Percentiles rank a stretch among this genome's conserved stretches.
phyloP scores from a whole-genome alignment of 2,113 vertebrate species.

The Narcine bancroftii region DNA sequence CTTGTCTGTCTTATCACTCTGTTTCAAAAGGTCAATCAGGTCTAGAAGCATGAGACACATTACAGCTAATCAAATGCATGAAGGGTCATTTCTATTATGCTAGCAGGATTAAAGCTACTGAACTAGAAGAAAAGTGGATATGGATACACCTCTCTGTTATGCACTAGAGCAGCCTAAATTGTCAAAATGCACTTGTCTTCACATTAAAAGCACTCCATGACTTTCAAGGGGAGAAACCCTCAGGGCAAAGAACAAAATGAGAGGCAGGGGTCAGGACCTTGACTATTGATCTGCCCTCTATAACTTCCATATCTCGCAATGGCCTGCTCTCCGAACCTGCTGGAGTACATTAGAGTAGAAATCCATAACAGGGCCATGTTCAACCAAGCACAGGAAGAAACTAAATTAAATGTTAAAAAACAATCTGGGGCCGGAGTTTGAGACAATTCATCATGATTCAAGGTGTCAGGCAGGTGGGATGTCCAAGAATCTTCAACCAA shows the following conservation, averaged over 20 bases:
- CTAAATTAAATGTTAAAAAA: conserved; percentile 99
- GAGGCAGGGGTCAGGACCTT: conserved; percentile 77
- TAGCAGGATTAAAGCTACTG: conserved; percentile 42
- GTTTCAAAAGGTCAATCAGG: conserved; percentile 39
- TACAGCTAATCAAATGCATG: conserved; percentile 43
- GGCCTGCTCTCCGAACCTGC: conserved; percentile 80
- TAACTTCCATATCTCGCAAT: conserved; percentile 92
- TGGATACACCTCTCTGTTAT: conserved; percentile 43
- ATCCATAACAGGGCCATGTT: conserved; percentile 96
- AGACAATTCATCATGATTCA: conserved; percentile 97
- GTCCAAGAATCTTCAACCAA: conserved; percentile 65
- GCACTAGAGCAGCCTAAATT: conserved; percentile 38
- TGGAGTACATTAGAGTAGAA: conserved; percentile 97
- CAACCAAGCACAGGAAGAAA: conserved; percentile 99
- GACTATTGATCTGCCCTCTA: conserved; percentile 92
- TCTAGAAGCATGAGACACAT: conserved; percentile 42
- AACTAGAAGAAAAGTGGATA: conserved; percentile 44
- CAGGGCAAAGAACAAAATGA: conserved; percentile 62
- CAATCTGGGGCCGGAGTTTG: conserved; percentile 89
- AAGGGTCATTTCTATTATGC: conserved; percentile 41
- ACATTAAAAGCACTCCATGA: conserved; percentile 52
- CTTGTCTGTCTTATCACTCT: conserved; percentile 39
- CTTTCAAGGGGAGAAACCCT: conserved; percentile 62
- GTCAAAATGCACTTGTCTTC: conserved; percentile 51
- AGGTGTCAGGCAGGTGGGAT: conserved; percentile 75